Conservation (phyloP, 2,888 invertebrate genomes). For the Synergus japonicus region DNA sequence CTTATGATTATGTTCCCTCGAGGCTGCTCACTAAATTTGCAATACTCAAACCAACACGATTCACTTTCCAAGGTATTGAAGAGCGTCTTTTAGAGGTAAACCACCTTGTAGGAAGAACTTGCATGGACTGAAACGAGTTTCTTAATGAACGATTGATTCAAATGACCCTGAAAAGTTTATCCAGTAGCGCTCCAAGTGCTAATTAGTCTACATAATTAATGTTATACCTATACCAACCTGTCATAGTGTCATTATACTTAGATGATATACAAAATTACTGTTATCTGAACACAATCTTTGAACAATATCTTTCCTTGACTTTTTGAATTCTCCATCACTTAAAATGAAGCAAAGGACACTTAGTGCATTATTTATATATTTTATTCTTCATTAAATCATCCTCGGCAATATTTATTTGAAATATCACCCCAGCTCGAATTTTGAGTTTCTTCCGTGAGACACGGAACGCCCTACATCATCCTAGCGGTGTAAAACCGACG, state of each 20-base stretch:
- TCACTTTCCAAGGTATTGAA: background rate
- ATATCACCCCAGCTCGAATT: slow-evolving; percentile 31
- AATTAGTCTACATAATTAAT: slow-evolving; percentile 16
- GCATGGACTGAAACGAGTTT: background rate
- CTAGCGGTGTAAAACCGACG: slow-evolving; percentile 39
- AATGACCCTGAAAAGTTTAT: slow-evolving; percentile 9
- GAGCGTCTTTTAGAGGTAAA: background rate
- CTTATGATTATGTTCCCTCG: slow-evolving; percentile 35
- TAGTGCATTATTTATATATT: slow-evolving; percentile 1
- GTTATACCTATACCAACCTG: background rate
- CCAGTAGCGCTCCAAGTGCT: slow-evolving; percentile 3
- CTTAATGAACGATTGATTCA: slow-evolving; percentile 31
- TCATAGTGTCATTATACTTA: no score
- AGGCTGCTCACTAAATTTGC: slow-evolving; percentile 17
- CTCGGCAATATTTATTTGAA: slow-evolving; percentile 26
- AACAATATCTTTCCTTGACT: background rate
- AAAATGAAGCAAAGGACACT: background rate
- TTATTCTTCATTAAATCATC: slow-evolving; percentile 1
- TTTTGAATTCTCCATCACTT: background rate
- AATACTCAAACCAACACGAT: background rate
- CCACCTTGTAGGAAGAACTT: background rate
- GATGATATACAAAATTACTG: background rate
- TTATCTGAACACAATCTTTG: background rate
- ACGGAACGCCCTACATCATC: slow-evolving; percentile 38
- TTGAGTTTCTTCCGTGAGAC: slow-evolving; percentile 23